Evolutionary conservation across 2,113 vertebrate species (phyloP).

Genomic region (Dicrurus megarhynchus): DNA sequence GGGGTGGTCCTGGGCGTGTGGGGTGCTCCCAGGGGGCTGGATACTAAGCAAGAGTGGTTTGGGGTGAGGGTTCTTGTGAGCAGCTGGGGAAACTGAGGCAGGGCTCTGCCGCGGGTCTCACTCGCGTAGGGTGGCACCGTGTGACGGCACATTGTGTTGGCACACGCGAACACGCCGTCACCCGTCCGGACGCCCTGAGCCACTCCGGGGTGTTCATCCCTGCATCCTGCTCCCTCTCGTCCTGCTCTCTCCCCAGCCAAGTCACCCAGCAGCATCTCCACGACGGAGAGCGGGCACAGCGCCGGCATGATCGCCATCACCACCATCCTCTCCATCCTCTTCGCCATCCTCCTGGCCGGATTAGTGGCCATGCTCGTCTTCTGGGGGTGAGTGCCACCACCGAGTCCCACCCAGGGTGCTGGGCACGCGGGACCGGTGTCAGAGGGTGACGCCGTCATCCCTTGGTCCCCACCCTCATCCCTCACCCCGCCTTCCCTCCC

Average conservation of each 20-base stretch:
- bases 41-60: neutral
- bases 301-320: constrained; percentile 59
- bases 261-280: neutral
- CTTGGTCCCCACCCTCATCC: neutral
- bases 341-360: constrained; percentile 48
- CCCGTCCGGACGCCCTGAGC: neutral
- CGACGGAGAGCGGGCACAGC: neutral
- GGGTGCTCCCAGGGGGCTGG: neutral
- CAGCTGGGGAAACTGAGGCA: neutral
- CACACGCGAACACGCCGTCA: accelerated
- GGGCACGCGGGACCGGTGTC: accelerated
- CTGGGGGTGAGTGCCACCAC: constrained; percentile 8
- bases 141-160: accelerated
- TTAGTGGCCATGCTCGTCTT: constrained; percentile 21
- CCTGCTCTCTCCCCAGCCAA: neutral
- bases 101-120: neutral
- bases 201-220: accelerated
- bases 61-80: neutral
- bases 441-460: neutral
- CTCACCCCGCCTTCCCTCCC: neutral
- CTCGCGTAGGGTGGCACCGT: accelerated
- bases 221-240: neutral
- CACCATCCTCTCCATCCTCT: constrained; percentile 64
- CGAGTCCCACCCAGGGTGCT: neutral
- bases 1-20: accelerated